Evolutionary conservation across 2,797 vertebrate genomes (phyloP).

Genomic region (Bufotes viridis): DNA sequence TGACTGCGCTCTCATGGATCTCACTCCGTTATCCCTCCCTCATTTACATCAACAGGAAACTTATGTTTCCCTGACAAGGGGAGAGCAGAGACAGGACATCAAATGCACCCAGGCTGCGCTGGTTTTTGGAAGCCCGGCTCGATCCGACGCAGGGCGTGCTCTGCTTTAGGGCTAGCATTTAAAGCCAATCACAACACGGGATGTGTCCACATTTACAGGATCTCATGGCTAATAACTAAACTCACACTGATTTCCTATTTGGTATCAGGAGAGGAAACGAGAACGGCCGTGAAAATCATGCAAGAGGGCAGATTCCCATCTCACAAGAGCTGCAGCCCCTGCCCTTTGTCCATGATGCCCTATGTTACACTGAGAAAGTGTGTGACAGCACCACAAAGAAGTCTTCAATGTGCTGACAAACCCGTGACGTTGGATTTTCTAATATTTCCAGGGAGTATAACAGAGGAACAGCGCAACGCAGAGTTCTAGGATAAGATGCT

Average conservation of each 20-base stretch:
- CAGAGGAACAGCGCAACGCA: too few relatives aligned
- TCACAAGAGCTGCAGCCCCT: not conserved
- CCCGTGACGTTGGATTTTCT: too few relatives aligned
- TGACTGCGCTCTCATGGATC: not conserved
- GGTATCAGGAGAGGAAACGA: not conserved
- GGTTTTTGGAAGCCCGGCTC: not conserved
- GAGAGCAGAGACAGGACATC: not conserved
- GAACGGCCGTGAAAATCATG: not conserved
- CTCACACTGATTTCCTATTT: not conserved
- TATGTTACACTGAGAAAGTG: too few relatives aligned
- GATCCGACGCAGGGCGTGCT: not conserved
- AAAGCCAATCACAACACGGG: not conserved
- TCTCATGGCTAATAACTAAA: not conserved
- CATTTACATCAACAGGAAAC: conserved; percentile 12
- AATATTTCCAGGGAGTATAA: too few relatives aligned
- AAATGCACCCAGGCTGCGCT: not conserved
- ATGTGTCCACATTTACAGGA: not conserved
- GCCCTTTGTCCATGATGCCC: too few relatives aligned
- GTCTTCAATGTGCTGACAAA: too few relatives aligned
- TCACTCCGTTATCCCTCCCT: not conserved
- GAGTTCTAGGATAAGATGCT: too few relatives aligned
- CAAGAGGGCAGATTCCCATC: not conserved
- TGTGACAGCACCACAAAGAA: too few relatives aligned
- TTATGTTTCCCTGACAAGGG: not conserved
- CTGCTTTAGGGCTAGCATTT: not conserved